Evolutionary conservation across 2,113 vertebrate species (phyloP), one percentile per base, ranked within the genome.

Genomic region (Sapayoa aenigma): DNA sequence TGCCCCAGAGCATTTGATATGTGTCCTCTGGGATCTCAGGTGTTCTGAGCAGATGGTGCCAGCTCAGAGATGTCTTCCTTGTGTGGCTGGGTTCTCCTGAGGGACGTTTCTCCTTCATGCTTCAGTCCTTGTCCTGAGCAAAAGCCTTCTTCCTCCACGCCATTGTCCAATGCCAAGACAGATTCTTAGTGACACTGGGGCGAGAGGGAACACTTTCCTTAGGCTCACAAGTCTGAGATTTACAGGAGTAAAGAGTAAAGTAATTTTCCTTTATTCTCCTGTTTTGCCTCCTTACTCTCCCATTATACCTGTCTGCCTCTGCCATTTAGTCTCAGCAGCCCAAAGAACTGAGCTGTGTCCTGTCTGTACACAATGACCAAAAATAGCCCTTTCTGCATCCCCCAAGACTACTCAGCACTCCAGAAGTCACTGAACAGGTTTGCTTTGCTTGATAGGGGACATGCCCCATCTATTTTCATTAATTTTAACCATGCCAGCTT

Each of bases 321-420:
- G 50, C 68, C 47, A 1, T 17, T 63, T 12, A 31, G 58, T 8
- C 18, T 28, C 12, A 53, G 87, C n/a, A n/a, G 24, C 17, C 56
- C 2, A 5, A 52, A 59, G 52, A 44, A 42, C 58, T 1, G 14
- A 44, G 22, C 9, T 6, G 21, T 46, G n/a, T n/a, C 42, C 30
- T 62, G 46, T 22, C 21, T 60, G 14, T 25, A 53, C 27, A 12
- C 72, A 37, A 5, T 14, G 62, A 79, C 33, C 25, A 25, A 53
- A 84, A 76, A 2, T 12, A 63, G 13, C 22, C 65, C 39, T 22
- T 50, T 9, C 21, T 47, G 53, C 53, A 22, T 30, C 47, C 28
- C 39, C 25, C 0, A 0, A 35, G 21, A 2, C 27, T 22, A 18
- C 28, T 44, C 59, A 68, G 53, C 3, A 7, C 15, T 44, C n/a